Base-by-base conservation (phyloP, 2,888 invertebrate genomes). In the Cabera pusaria region DNA sequence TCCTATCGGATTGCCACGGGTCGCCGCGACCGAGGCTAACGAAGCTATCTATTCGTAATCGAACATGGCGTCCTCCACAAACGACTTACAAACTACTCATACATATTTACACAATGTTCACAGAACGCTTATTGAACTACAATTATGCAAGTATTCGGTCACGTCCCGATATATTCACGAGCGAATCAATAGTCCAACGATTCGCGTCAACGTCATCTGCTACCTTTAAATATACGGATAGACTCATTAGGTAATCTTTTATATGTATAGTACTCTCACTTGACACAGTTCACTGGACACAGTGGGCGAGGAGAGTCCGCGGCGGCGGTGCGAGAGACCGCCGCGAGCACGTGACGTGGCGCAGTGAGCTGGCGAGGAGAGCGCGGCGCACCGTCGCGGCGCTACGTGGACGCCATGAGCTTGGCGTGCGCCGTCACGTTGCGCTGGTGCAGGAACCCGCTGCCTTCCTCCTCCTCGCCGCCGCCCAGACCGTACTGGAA, bases 361-460 rank as follows among this genome's bases (percentile, higher is more conserved):
- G 11, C 20, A 5, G 10, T 5, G 5, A 1, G 20, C 6, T 1
- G 11, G 19, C 8, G 21, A 2, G 5, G 9, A 1, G 23, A 2
- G 38, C 25, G 32, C 23, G 6, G 8, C n/a, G 20, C 8, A 10
- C 8, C 4, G 6, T n/a, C 34, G 24, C 17, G 33, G 22, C 29
- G 84, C 90, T 93, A 95, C 77, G 95, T 95, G 37, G 95, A 94
- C 5, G 95, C 95, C 92, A 96, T 94, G 48, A 95, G 88, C 73
- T 95, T 95, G 37, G 95, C 95, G 42, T 95, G 94, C 46, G 95
- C 94, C 20, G 95, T 95, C 49, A 95, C 95, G 84, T 95, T 95
- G 69, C 95, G 95, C 72, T 95, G 95, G 80, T 95, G 95, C 69
- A 95, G 94, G 79, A 95, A 95, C 12, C 95, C 93, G 46, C 91